Percentiles rank a stretch among this genome's conserved stretches.
Conservation (phyloP, 2,113 vertebrate species). For the Triplophysa tibetana region DNA sequence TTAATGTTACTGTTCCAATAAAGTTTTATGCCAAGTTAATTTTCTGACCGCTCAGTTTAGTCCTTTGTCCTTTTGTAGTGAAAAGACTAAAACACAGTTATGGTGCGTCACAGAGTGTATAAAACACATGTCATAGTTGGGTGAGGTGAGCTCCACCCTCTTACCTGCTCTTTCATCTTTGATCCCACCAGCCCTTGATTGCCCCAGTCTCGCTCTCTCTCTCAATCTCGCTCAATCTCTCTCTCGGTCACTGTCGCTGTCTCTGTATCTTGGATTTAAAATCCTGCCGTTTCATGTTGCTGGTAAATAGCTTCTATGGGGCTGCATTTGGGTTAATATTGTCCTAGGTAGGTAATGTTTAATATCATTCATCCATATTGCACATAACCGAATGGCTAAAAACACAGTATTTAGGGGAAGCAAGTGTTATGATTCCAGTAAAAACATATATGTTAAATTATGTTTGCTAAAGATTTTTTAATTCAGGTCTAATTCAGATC, state of each 20-base stretch:
- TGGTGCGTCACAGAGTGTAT: background rate
- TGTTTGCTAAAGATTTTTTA: background rate
- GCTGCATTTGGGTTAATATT: background rate
- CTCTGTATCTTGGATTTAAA: slow-evolving; percentile 70
- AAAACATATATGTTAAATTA: background rate
- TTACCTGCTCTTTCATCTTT: slow-evolving; percentile 51
- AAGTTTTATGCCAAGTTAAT: background rate
- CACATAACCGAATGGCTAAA: background rate
- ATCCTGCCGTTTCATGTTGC: slow-evolving; percentile 48
- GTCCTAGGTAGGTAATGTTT: slow-evolving; percentile 47
- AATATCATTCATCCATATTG: slow-evolving; percentile 1
- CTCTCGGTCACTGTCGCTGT: background rate
- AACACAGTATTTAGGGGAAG: background rate
- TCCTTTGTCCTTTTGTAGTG: background rate
- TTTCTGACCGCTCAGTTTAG: background rate
- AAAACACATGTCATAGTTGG: background rate
- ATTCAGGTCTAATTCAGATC: background rate
- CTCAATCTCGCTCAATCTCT: slow-evolving; percentile 25
- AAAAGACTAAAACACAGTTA: background rate
- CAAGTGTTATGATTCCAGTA: background rate
- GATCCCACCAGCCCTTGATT: slow-evolving; percentile 14
- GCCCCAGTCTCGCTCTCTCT: slow-evolving; percentile 21
- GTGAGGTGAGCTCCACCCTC: background rate
- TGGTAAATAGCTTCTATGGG: slow-evolving; percentile 18
- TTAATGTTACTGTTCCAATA: no score